Base-by-base conservation (phyloP, 2,113 vertebrate species). In the Melanerpes formicivorus region DNA sequence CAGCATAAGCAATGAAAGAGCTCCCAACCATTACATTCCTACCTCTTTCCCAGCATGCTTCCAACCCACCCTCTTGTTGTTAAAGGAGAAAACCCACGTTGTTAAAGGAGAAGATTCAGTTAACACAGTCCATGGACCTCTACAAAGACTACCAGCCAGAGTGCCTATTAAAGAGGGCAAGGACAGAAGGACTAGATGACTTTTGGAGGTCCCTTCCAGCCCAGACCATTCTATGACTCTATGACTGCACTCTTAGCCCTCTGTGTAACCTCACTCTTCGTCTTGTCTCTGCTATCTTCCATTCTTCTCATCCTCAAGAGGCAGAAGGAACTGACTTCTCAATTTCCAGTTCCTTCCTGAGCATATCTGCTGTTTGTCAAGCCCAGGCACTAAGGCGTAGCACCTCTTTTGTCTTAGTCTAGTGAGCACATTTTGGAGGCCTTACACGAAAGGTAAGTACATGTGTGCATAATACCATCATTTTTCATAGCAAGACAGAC, bases 321-420 rank as follows among this genome's bases (percentile, higher is more conserved):
- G 17, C 62, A 32, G 48, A 25, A 93, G 32, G 62, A 95, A 54
- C 89, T 7, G 66, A 84, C 70, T 94, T 90, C 93, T 76, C 93
- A 80, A 65, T 96, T 94, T 90, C 89, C 72, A 88, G 69, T 80
- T 93, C 85, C 60, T 91, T 91, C 87, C 81, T 80, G 56, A 93
- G 76, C 10, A 1, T 83, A 60, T 91, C 93, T 96, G 93, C 85
- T 88, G 58, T 93, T 95, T 86, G 80, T 88, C 95, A 94, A 93
- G 84, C 81, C 74, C 56, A 87, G 42, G 76, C 92, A 88, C 80
- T 91, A 64, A 87, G 87, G 69, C 4, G 17, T 29, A 93, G 69
- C 37, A 21, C 56, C 54, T 58, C 72, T 25, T 76, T 65, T 92
- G 79, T 87, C 91, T 91, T 66, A 63, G 69, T 44, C 56, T 9